A percentile compares a stretch with the other conserved stretches of the same genome.
Evolutionary conservation across 2,113 vertebrate genomes (phyloP).

Genomic region (Microcebus tavaratra): DNA sequence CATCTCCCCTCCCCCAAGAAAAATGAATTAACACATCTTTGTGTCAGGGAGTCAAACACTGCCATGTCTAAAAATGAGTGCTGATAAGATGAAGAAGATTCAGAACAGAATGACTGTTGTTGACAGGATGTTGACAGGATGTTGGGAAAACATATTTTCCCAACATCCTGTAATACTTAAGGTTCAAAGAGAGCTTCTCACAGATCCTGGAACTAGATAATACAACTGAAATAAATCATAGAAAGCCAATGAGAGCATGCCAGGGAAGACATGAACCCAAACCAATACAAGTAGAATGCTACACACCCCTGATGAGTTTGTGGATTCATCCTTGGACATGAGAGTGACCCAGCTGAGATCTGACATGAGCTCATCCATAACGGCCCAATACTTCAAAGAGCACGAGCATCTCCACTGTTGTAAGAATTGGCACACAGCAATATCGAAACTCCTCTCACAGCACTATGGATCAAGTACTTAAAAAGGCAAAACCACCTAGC

Average conservation of each 20-base stretch:
- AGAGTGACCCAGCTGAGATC: neutral
- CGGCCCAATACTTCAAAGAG: neutral
- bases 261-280: neutral
- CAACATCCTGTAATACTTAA: neutral
- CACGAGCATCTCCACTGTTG: neutral
- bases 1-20: accelerated
- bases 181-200: neutral
- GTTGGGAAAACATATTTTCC: neutral
- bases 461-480: neutral
- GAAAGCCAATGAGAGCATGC: neutral
- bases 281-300: neutral
- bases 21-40: neutral
- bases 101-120: neutral
- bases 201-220: neutral
- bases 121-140: no score
- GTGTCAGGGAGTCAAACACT: neutral
- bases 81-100: neutral
- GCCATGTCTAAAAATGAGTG: neutral
- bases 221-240: neutral
- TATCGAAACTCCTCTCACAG: neutral
- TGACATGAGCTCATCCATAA: neutral
- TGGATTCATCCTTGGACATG: neutral
- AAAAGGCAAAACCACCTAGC: neutral
- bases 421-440: neutral
- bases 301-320: neutral